Evolutionary conservation across 2,113 vertebrate species (phyloP).

Genomic region (Laticauda laticaudata): DNA sequence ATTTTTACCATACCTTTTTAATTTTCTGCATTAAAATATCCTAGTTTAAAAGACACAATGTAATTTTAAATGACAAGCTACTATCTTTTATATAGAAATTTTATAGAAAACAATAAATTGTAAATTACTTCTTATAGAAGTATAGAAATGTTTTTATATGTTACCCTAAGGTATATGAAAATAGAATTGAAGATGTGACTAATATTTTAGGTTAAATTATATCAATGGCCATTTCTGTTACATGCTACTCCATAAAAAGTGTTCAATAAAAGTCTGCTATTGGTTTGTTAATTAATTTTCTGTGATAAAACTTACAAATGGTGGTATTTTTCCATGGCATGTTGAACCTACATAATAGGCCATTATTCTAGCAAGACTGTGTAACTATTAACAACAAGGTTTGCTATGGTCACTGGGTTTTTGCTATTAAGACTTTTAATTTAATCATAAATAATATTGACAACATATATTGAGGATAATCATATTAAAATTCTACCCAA

Average conservation of each 20-base stretch:
- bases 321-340: slow-evolving; percentile 42
- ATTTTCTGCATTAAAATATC: neutral
- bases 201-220: slow-evolving; percentile 47
- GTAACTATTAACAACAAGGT: slow-evolving; percentile 43
- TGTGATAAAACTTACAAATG: slow-evolving; percentile 49
- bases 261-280: slow-evolving; percentile 28
- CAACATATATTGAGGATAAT: slow-evolving; percentile 33
- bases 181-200: slow-evolving; percentile 16
- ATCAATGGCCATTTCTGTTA: slow-evolving; percentile 36
- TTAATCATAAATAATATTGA: slow-evolving; percentile 54
- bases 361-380: slow-evolving; percentile 32
- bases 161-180: slow-evolving; percentile 6
- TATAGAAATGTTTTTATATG: slow-evolving; percentile 27
- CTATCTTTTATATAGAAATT: neutral
- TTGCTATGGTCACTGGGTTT: slow-evolving; percentile 49
- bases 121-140: slow-evolving; percentile 1
- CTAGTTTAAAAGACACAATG: slow-evolving; percentile 5
- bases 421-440: slow-evolving; percentile 52
- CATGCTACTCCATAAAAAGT: slow-evolving; percentile 31
- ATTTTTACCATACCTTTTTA: neutral
- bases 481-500: slow-evolving; percentile 37
- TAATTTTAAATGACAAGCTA: neutral
- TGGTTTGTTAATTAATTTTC: slow-evolving; percentile 55
- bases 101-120: neutral
- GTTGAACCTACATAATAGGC: slow-evolving; percentile 38